A percentile compares a stretch with the other conserved stretches of the same genome.
phyloP scores from a whole-genome alignment of 2,797 vertebrate species.

The Syncerus caffer region DNA sequence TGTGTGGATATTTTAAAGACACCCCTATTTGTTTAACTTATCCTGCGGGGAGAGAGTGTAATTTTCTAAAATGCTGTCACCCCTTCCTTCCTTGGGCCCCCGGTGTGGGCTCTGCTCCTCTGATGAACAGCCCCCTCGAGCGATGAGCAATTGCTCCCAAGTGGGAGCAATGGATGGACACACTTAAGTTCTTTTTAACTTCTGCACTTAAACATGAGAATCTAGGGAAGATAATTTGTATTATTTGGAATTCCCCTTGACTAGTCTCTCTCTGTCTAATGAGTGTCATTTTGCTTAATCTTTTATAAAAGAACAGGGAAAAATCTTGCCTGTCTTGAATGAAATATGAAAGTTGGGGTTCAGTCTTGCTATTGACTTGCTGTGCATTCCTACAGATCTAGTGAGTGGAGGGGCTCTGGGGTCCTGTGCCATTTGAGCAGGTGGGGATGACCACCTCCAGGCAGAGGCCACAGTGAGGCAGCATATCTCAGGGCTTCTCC shows the following conservation, averaged over 20 bases:
- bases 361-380: neutral
- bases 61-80: neutral
- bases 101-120: neutral
- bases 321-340: neutral
- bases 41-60: no score
- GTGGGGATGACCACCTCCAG: neutral
- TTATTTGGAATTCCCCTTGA: neutral
- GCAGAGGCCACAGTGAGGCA: neutral
- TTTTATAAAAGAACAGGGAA: neutral
- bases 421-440: neutral
- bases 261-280: neutral
- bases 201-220: neutral
- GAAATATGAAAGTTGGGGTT: neutral
- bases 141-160: neutral
- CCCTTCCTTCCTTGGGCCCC: accelerated
- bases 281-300: neutral
- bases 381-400: neutral
- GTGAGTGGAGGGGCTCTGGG: neutral
- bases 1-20: neutral
- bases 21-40: neutral
- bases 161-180: neutral
- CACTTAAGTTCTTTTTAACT: neutral
- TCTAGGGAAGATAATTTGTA: neutral
- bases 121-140: accelerated
- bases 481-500: neutral